A percentile compares a stretch with the other conserved stretches of the same genome.
phyloP scores from a whole-genome alignment of 2,888 invertebrate species.

The Lepidonotus clava region DNA sequence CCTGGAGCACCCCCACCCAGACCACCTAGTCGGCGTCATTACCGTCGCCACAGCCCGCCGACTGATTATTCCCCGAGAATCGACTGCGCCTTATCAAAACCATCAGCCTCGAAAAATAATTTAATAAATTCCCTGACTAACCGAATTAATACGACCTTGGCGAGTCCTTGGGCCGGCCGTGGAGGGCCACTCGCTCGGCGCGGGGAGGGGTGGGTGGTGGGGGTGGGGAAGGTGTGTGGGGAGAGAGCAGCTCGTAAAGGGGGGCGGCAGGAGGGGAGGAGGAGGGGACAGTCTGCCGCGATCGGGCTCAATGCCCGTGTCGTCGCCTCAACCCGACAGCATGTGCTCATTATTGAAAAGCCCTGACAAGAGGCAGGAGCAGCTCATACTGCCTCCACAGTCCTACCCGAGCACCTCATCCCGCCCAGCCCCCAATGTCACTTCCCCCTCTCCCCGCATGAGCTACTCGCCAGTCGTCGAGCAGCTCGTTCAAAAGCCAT shows the following conservation, averaged over 20 bases:
- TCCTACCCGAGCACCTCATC: not conserved
- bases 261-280: not conserved
- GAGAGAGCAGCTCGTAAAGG: not conserved
- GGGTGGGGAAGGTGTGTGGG: not conserved
- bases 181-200: slow-evolving; percentile 4
- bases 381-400: not conserved
- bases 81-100: slow-evolving; percentile 21
- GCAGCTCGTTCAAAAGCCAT: not conserved
- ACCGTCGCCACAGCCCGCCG: not conserved
- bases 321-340: too few relatives aligned
- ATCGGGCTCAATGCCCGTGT: too few relatives aligned
- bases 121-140: slow-evolving; percentile 21
- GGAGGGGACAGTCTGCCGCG: not conserved
- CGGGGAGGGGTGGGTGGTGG: not conserved
- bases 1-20: not conserved
- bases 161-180: slow-evolving; percentile 7
- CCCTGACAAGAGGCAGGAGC: not conserved
- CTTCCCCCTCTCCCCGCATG: not conserved
- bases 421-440: not conserved
- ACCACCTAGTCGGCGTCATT: not conserved
- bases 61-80: not conserved
- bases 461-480: not conserved
- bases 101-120: slow-evolving; percentile 28
- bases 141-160: slow-evolving; percentile 31
- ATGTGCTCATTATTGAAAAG: too few relatives aligned